phyloP scores from a whole-genome alignment of 2,797 vertebrate species.

The Sebastes nivosus region DNA sequence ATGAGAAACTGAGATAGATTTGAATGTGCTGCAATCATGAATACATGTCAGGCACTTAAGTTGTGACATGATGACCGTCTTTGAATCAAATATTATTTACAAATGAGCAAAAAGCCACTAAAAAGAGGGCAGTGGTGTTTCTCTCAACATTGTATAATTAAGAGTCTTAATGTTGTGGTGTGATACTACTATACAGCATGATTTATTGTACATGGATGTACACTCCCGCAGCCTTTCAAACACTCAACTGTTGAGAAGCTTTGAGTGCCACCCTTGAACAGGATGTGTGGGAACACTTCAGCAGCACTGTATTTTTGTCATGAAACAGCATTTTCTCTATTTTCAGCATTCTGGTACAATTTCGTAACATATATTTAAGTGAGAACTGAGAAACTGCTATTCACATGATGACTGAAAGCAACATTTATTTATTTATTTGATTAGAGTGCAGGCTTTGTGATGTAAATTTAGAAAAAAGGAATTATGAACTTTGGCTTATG shows the following conservation, averaged over 20 bases:
- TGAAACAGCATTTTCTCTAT: slow-evolving; percentile 50
- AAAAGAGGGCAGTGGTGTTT: neutral
- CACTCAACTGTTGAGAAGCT: slow-evolving; percentile 44
- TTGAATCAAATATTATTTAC: neutral
- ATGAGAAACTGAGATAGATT: neutral
- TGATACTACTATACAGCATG: neutral
- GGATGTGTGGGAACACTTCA: slow-evolving; percentile 62
- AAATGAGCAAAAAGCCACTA: neutral
- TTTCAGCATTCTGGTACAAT: slow-evolving; percentile 26
- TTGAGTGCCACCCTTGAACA: slow-evolving; percentile 41
- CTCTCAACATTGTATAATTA: neutral
- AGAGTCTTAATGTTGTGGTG: neutral
- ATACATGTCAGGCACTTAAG: neutral
- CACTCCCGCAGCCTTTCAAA: slow-evolving; percentile 42
- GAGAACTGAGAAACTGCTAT: neutral
- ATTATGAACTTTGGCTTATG: neutral
- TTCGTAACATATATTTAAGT: slow-evolving; percentile 6
- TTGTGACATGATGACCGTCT: neutral
- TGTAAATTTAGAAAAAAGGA: neutral
- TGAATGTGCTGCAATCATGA: neutral
- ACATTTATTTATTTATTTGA: neutral
- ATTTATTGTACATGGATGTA: slow-evolving; percentile 5
- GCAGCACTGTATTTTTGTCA: slow-evolving; percentile 7
- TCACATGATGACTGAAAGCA: neutral
- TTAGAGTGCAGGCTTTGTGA: neutral